Base-by-base conservation (phyloP, 2,113 vertebrate genomes). In the Ia io region DNA sequence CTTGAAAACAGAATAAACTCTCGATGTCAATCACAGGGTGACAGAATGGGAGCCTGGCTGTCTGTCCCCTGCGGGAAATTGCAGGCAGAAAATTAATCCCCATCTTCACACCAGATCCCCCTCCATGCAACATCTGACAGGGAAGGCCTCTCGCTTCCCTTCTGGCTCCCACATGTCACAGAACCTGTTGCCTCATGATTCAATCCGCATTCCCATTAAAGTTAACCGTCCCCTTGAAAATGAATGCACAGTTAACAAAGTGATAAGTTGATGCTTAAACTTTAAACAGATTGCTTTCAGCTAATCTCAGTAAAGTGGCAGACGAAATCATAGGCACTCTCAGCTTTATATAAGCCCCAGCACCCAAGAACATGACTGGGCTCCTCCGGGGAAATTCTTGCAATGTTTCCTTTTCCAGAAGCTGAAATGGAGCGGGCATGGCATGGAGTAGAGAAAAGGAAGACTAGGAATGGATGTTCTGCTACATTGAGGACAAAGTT, bases 271-370 rank as follows among this genome's bases (percentile, higher is more conserved):
- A 49, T 71, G 97, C 96, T 94, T 86, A 89, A 98, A 97, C 96
- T 97, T 95, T 92, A 95, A 95, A 96, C 40, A 98, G 97, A 98
- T 97, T 96, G 98, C 97, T 97, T 93, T 88, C 56, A 97, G 97
- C 98, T 98, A 97, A 97, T 97, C 91, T 95, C n/a, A 94, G 95
- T 96, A 95, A 98, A 98, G 82, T 37, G 97, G 97, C 95, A 97
- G 97, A 97, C 82, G 74, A 97, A 97, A 97, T 95, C 88, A 95
- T 73, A 95, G 96, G 96, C 97, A 95, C 97, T 97, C 88, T 53
- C 11, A 95, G 92, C 59, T 97, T 92, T 71, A 84, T 94, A 70
- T 84, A 97, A 97, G 97, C 96, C 74, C 96, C 59, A 96, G 96
- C 35, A 14, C 96, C 97, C 90, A 95, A 92, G 51, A 51, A 97